Evolutionary conservation across 53 echinoderm and acorn worm species (phyloP), one percentile per base, ranked within the genome.

Genomic region (Echinarachnius parma): DNA sequence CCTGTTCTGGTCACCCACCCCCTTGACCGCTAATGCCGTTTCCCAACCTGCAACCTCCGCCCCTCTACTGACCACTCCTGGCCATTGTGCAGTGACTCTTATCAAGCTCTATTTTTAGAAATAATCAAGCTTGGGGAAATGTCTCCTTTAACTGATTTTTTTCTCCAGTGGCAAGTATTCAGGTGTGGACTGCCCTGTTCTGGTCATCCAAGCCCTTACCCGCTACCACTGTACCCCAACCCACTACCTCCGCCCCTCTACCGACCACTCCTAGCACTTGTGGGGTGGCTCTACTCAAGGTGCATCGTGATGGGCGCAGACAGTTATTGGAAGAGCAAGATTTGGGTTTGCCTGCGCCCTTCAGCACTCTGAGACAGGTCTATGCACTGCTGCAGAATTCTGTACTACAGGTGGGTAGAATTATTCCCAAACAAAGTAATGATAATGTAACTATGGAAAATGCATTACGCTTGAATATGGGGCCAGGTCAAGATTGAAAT

Each of bases 181-280:
- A 72, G 16, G 56, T 72, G 14, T 72, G 74, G 74, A 72, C 74
- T 36, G 53, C 70, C 10, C n/a, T 70, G 28, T 70, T 54, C 35
- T 54, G 52, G 3, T 34, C 66, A 4, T 66, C 70, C 1, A 11
- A 22, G 7, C 53, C 54, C 24, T n/a, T 22, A 23, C 25, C 14
- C 5, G 4, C 50, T 13, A 19, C 39, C 39, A 9, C 39, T 9
- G 7, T 39, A 13, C 7, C 24, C 23, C 26, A 2, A 26, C 13
- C 33, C 33, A 29, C 20, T 28, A 11, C 31, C n/a, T 31, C 60
- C 9, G 24, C 60, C 2, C 33, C 62, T 33, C 7, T 25, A 10
- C 20, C 62, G 24, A 18, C 62, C 2, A 24, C 46, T 8, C 16
- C 63, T 3, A 26, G 39, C 13, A 7, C 39, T 9, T 7, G 39